phyloP scores from a whole-genome alignment of 2,888 invertebrate genomes.

The Formica aserva region DNA sequence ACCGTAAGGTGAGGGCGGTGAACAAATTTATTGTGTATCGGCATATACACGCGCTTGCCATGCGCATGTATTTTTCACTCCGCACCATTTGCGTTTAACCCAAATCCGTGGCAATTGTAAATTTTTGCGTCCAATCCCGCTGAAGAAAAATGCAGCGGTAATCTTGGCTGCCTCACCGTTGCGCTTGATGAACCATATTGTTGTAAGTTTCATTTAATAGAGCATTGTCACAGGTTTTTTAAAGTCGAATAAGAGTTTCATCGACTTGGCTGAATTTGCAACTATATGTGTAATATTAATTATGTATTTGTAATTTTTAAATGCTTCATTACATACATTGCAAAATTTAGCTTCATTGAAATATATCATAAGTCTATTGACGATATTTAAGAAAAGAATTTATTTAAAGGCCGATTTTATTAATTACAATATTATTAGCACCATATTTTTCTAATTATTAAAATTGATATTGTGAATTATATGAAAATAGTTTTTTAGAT shows the following conservation, averaged over 20 bases:
- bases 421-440: background rate
- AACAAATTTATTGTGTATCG: constrained; percentile 63
- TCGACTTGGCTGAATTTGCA: background rate
- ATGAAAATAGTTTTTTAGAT: background rate
- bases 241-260: background rate
- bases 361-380: background rate
- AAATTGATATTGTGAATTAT: background rate
- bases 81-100: constrained; percentile 28
- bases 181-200: background rate
- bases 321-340: background rate
- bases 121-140: constrained; percentile 43
- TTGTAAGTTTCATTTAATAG: background rate
- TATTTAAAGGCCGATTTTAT: background rate
- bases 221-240: background rate
- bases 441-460: background rate
- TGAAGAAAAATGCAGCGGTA: constrained; percentile 7
- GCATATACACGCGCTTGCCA: constrained; percentile 38
- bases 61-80: constrained; percentile 65
- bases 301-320: background rate
- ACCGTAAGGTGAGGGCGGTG: constrained; percentile 42
- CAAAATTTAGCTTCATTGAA: background rate
- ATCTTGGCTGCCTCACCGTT: background rate
- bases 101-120: constrained; percentile 44
- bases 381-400: background rate
- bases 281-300: background rate